Percentiles rank a stretch among this genome's conserved stretches.
Conservation (phyloP, 2,888 invertebrate species). For the Liposcelis brunnea region DNA sequence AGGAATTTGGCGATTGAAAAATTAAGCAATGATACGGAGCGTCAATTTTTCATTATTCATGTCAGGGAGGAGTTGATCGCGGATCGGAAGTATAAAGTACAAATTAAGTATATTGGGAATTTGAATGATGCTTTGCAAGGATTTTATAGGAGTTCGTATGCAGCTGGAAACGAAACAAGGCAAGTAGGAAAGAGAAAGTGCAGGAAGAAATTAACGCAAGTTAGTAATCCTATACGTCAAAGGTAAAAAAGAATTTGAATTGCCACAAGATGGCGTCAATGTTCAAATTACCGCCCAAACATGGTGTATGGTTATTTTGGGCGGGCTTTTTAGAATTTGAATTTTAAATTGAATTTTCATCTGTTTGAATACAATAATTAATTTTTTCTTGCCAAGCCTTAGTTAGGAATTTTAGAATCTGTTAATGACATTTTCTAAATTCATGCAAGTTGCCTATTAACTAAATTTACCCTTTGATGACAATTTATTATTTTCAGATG, state of each 20-base stretch:
- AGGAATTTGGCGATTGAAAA: constrained; percentile 15
- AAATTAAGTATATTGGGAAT: constrained; percentile 51
- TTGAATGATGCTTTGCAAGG: constrained; percentile 61
- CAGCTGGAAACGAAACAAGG: constrained; percentile 48
- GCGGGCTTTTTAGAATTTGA: too few relatives aligned
- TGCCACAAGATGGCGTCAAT: too few relatives aligned
- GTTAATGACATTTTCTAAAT: too few relatives aligned
- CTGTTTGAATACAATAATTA: too few relatives aligned
- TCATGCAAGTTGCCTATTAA: too few relatives aligned
- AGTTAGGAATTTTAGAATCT: too few relatives aligned
- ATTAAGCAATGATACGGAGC: constrained; percentile 34
- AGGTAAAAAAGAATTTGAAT: too few relatives aligned
- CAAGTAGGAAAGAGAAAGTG: constrained; percentile 23
- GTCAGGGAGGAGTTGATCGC: constrained; percentile 37
- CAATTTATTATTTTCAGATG: constrained; percentile 38
- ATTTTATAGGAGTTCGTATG: constrained; percentile 69
- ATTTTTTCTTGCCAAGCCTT: too few relatives aligned
- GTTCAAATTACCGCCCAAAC: too few relatives aligned
- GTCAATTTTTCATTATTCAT: constrained; percentile 52
- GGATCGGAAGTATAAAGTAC: constrained; percentile 45
- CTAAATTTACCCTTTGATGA: constrained; percentile 6
- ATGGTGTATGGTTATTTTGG: too few relatives aligned
- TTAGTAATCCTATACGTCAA: too few relatives aligned
- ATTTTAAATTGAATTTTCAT: too few relatives aligned
- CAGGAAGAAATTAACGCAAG: neutral